Conservation (phyloP, 2,888 invertebrate genomes). For the Leistus spinibarbis region DNA sequence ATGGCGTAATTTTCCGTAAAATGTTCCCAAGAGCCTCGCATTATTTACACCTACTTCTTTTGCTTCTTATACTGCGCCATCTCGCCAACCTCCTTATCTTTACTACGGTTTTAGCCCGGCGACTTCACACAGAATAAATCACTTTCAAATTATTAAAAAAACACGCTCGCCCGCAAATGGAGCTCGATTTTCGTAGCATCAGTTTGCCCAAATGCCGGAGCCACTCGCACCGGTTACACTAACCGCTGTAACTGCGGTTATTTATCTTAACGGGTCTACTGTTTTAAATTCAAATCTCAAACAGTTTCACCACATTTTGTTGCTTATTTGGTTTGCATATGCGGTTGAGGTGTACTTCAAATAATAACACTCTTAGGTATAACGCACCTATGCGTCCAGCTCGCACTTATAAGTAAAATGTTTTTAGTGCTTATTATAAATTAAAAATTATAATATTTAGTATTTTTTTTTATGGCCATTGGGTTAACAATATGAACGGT, state of each 20-base stretch:
- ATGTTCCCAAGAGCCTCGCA: slow-evolving; percentile 11
- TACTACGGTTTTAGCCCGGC: neutral
- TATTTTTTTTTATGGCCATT: no score
- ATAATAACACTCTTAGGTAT: no score
- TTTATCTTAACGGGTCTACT: neutral
- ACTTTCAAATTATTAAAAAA: slow-evolving; percentile 35
- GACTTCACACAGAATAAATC: slow-evolving; percentile 26
- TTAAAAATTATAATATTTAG: no score
- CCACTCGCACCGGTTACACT: neutral
- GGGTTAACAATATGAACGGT: no score
- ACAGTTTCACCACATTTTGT: neutral
- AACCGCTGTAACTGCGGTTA: neutral
- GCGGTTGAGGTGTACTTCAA: no score
- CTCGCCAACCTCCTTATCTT: slow-evolving; percentile 15
- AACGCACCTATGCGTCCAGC: no score
- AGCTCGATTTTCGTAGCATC: slow-evolving; percentile 16
- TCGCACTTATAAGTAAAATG: no score
- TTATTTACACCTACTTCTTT: slow-evolving; percentile 4
- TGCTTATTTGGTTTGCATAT: neutral
- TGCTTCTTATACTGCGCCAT: neutral
- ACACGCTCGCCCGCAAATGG: slow-evolving; percentile 10
- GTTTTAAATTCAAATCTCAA: neutral
- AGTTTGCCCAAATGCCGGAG: neutral
- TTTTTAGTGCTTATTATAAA: no score
- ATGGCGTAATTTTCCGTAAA: slow-evolving; percentile 23